Evolutionary conservation across 2,113 vertebrate species (phyloP).

Genomic region (Diadophis punctatus): DNA sequence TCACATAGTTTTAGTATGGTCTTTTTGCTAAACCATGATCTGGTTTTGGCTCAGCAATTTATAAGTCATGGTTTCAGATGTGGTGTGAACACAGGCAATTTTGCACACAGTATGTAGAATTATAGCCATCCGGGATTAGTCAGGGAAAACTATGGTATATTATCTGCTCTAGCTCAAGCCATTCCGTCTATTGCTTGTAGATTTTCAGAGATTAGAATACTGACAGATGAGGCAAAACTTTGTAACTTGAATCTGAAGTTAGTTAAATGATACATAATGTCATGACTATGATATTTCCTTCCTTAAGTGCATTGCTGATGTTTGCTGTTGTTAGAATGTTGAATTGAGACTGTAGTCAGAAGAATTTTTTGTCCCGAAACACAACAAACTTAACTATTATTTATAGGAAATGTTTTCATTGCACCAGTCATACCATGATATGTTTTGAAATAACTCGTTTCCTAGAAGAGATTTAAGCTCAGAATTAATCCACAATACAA

Average conservation of each 20-base stretch:
- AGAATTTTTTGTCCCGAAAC: not conserved
- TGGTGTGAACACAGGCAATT: not conserved
- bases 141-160: not conserved
- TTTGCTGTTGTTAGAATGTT: not conserved
- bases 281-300: not conserved
- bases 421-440: not conserved
- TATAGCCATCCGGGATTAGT: not conserved
- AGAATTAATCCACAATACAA: not conserved
- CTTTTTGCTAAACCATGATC: not conserved
- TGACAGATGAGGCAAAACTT: not conserved
- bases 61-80: not conserved
- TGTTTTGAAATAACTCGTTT: not conserved
- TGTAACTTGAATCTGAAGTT: not conserved
- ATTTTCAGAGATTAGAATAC: not conserved
- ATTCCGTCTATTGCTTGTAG: not conserved
- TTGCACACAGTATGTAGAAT: not conserved
- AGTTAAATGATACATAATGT: not conserved
- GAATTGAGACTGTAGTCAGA: not conserved
- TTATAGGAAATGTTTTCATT: not conserved
- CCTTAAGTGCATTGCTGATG: not conserved
- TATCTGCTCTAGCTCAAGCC: not conserved
- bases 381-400: not conserved
- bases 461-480: not conserved
- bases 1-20: not conserved
- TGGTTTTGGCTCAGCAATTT: not conserved